Percentiles rank a stretch among this genome's conserved stretches.
phyloP scores from a whole-genome alignment of 2,888 invertebrate genomes.

The Seira musarum region DNA sequence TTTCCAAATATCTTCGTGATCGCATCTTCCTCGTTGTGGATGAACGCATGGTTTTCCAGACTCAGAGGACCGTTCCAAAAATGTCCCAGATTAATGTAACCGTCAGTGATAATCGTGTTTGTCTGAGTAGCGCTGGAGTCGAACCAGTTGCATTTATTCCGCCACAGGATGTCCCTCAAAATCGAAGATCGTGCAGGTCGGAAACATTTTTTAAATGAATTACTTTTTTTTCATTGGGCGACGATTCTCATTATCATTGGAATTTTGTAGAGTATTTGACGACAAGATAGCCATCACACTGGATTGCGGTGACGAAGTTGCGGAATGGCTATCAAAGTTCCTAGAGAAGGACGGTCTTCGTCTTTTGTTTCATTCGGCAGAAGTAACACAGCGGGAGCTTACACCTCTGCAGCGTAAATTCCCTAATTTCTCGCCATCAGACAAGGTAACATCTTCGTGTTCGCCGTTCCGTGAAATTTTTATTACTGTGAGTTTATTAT shows the following conservation, averaged over 20 bases:
- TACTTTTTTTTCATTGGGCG: no score
- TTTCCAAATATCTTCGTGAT: slow-evolving; percentile 58
- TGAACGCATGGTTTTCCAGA: slow-evolving; percentile 62
- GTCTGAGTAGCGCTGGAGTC: slow-evolving; percentile 62
- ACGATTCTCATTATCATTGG: no score
- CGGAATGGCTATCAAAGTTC: slow-evolving; percentile 72
- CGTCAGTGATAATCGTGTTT: slow-evolving; percentile 62
- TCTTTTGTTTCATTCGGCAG: slow-evolving; percentile 56
- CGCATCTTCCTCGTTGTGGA: slow-evolving; percentile 68
- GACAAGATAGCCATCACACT: slow-evolving; percentile 70
- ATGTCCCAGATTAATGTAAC: slow-evolving; percentile 63
- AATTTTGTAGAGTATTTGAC: slow-evolving; percentile 70
- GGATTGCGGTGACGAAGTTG: slow-evolving; percentile 74
- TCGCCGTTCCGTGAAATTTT: no score
- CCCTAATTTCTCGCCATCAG: slow-evolving; percentile 57
- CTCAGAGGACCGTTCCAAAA: slow-evolving; percentile 66
- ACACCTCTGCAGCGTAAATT: slow-evolving; percentile 63
- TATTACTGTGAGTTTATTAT: background rate
- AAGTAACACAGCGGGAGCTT: slow-evolving; percentile 60
- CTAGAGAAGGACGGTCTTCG: slow-evolving; percentile 63
- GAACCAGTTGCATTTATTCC: slow-evolving; percentile 60
- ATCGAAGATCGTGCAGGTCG: slow-evolving; percentile 53
- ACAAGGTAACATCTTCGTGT: slow-evolving; percentile 62
- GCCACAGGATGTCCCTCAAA: slow-evolving; percentile 57
- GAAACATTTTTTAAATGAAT: no score